Base-by-base conservation (phyloP, 2,888 invertebrate genomes). In the Rambutsinella grinnellia region DNA sequence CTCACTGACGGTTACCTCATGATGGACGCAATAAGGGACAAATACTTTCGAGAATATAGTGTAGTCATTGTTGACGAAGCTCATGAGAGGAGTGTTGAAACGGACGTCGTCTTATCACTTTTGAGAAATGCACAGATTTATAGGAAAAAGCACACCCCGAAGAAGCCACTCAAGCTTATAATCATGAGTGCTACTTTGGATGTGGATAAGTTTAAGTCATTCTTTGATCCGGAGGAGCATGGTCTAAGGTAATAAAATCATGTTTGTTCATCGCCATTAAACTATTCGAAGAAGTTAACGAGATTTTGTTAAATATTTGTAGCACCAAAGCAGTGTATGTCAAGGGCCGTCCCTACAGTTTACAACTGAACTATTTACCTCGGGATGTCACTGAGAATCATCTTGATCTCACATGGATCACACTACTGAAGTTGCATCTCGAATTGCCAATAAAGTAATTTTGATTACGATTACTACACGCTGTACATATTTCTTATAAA, bases 1-100 rank as follows among this genome's bases (percentile, higher is more conserved):
- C 88, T 97, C 85, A 98, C 98, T 2, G 98, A 98, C 88, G 98
- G 98, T 51, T 96, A 96, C 91, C 88, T 98, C 83, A 88, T 98
- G 3, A 89, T 97, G 68, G 97, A 98, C 88, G 95, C 97, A 0
- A 93, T 97, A 85, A 88, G 86, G 63, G 89, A 95, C 87, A 91
- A 91, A 8, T 86, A 92, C 47, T 86, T 96, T 2, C 90, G 90
- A 76, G 90, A 92, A 80, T 98, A 98, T 86, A 91, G 92, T 26
- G 89, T 94, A 15, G 89, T 97, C 21, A 92, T 98, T 84, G 87
- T 98, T 81, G 98, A 98, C 86, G 98, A 98, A 87, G 97, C 96
- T 36, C 98, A 98, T 86, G 98, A 98, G 86, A 90, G 98, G 53
- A 97, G 97, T 1, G 92, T 98, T 0, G 94, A 94, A 85, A 97